These are phyloP conservation scores for Malurus melanocephalus DNA, from an alignment of 2,113 vertebrate species.

Conservation along the genomic window DNA sequence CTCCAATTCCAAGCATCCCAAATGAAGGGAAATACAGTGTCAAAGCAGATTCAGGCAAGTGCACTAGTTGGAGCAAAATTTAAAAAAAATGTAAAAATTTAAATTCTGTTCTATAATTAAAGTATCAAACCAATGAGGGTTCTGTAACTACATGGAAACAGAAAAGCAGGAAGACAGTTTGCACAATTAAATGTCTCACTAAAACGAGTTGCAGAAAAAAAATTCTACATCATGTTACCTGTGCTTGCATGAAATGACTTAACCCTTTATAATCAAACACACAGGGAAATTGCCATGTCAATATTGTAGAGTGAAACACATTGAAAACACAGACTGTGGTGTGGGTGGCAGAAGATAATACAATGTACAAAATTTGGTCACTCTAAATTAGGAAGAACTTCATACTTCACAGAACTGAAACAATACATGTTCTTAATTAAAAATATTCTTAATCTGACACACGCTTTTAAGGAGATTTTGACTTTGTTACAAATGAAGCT, in stretches of 20 bases:
- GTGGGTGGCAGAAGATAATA: background rate
- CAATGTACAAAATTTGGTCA: background rate
- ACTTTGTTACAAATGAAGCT: constrained; percentile 33
- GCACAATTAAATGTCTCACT: background rate
- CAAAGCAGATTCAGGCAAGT: background rate
- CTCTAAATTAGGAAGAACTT: background rate
- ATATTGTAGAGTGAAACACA: background rate
- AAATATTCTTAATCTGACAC: constrained; percentile 10
- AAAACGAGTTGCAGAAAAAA: background rate
- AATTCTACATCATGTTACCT: background rate
- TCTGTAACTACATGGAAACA: background rate
- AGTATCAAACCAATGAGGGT: fast-evolving
- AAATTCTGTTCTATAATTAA: background rate
- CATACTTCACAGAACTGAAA: background rate
- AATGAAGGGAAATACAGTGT: background rate
- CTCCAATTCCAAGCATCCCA: background rate
- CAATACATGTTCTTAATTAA: background rate
- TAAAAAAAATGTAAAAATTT: no score
- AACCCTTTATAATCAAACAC: background rate
- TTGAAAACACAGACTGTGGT: background rate
- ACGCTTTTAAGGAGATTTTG: constrained; percentile 40
- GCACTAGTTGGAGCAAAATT: background rate
- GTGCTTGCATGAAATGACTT: background rate
- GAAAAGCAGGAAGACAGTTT: background rate
- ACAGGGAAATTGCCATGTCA: background rate